phyloP scores from a whole-genome alignment of 1,140 invertebrate species.

The Whitmania pigra region DNA sequence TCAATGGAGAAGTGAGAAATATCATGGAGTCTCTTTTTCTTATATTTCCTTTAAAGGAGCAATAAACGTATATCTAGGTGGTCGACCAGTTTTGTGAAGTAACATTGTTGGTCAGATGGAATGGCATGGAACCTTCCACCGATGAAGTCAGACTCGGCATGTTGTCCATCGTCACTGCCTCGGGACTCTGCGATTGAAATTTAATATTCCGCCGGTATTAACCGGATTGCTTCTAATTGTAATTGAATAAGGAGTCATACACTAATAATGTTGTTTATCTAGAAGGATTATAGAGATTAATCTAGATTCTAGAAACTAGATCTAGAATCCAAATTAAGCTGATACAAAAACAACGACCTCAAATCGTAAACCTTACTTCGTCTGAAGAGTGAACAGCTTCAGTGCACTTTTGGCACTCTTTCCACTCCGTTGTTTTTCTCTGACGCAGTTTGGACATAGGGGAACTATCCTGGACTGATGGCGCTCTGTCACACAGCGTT shows the following conservation, averaged over 20 bases:
- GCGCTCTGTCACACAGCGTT: background rate
- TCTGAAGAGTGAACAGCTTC: slow-evolving; percentile 18
- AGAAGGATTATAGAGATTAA: too few species aligned
- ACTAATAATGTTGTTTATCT: too few species aligned
- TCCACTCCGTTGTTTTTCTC: background rate
- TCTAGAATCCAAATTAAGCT: too few species aligned
- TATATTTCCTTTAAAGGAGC: too few species aligned
- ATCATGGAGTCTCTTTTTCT: too few species aligned
- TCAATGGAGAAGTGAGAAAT: too few species aligned
- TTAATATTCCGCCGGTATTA: background rate
- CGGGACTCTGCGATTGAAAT: background rate
- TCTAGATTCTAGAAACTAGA: too few species aligned
- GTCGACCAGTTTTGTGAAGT: slow-evolving; percentile 1
- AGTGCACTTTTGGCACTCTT: slow-evolving; percentile 16
- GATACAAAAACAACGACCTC: too few species aligned
- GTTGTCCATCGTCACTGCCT: background rate
- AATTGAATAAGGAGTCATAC: too few species aligned
- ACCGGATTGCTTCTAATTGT: background rate
- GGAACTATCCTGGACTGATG: background rate
- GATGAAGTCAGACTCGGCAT: background rate
- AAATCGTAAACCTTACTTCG: background rate
- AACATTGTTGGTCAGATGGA: slow-evolving; percentile 3
- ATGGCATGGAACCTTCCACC: background rate
- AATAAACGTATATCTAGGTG: background rate
- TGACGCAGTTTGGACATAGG: slow-evolving; percentile 1